Evolutionary conservation across 2,888 invertebrate genomes (phyloP).

Genomic region (Latrodectus elegans): DNA sequence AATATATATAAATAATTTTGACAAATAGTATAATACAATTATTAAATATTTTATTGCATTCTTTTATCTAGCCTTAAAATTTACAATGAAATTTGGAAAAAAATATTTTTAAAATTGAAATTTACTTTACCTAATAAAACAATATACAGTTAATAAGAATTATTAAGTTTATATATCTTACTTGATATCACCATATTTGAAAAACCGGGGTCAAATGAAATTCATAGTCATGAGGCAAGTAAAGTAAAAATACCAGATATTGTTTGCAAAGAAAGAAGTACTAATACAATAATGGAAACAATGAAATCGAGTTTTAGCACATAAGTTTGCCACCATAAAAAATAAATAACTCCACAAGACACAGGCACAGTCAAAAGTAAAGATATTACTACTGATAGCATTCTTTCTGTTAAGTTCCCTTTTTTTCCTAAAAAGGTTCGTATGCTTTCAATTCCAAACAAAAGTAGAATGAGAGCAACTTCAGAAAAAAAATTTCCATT

Average conservation of each 20-base stretch:
- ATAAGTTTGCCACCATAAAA: constrained; percentile 59
- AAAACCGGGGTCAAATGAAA: neutral
- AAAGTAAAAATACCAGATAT: constrained; percentile 50
- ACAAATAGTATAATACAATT: too few species aligned
- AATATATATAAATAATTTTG: too few species aligned
- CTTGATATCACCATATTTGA: too few species aligned
- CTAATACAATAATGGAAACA: constrained; percentile 27
- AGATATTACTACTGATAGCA: constrained; percentile 46
- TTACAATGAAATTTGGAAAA: too few species aligned
- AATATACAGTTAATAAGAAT: too few species aligned
- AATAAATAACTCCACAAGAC: constrained; percentile 23
- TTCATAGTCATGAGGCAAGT: constrained; percentile 8
- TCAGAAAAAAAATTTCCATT: constrained; percentile 54
- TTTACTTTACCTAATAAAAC: too few species aligned
- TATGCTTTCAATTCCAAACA: constrained; percentile 55
- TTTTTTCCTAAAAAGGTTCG: constrained; percentile 54
- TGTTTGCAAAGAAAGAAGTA: constrained; percentile 38
- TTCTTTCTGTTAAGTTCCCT: constrained; percentile 55
- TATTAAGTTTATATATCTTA: too few species aligned
- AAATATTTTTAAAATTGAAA: too few species aligned
- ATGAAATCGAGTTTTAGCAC: constrained; percentile 49
- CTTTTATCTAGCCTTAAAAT: too few species aligned
- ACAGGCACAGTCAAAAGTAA: constrained; percentile 56
- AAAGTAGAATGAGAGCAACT: constrained; percentile 41
- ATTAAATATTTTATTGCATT: too few species aligned